phyloP scores from a whole-genome alignment of 1,140 invertebrate species.

The Frieseomelitta varia region DNA sequence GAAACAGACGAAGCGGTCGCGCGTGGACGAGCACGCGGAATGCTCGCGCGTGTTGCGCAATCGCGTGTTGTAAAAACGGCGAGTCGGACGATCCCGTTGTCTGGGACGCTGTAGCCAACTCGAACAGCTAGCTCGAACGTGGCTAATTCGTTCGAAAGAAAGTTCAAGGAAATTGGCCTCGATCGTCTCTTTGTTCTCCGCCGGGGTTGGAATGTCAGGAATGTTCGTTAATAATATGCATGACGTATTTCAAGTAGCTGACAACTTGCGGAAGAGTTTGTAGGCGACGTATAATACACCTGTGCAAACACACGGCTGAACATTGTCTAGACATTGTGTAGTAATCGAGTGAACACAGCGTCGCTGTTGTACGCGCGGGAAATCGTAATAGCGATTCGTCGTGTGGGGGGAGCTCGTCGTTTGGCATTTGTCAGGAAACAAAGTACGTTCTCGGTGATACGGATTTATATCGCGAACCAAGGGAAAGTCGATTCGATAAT shows the following conservation, averaged over 20 bases:
- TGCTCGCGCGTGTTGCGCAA: not conserved
- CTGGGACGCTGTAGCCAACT: too few relatives aligned
- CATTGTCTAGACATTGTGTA: not conserved
- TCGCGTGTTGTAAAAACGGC: not conserved
- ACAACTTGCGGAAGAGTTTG: too few relatives aligned
- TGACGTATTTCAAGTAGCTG: not conserved
- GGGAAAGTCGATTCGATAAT: not conserved
- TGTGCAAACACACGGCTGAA: slow-evolving; percentile 13
- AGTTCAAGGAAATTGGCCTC: not conserved
- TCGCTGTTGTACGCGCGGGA: too few relatives aligned
- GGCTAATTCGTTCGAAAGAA: not conserved
- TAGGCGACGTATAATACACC: not conserved
- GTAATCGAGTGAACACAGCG: not conserved
- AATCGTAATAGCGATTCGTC: slow-evolving; percentile 3
- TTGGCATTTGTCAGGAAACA: not conserved
- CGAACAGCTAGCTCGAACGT: too few relatives aligned
- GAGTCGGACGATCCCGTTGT: not conserved
- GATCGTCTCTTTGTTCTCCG: not conserved
- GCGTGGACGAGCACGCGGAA: not conserved
- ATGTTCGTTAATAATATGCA: not conserved
- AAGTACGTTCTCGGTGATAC: not conserved
- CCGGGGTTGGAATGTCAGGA: not conserved
- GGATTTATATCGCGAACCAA: not conserved
- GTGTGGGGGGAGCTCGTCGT: not conserved
- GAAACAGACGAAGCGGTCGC: not conserved